Evolutionary conservation across 2,888 invertebrate species (phyloP).

Genomic region (Galerucella pusilla): DNA sequence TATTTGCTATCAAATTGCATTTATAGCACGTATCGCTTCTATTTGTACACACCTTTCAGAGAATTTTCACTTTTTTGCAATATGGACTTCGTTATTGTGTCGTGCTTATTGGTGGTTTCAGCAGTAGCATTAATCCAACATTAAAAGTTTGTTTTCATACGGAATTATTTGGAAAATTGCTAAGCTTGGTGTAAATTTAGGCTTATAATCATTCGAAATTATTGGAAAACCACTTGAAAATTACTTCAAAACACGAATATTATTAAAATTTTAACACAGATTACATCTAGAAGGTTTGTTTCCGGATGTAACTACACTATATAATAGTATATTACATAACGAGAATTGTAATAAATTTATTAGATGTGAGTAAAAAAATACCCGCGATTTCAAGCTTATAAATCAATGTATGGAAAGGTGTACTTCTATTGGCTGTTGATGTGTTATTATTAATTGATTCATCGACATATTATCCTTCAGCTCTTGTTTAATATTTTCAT

Average conservation of each 20-base stretch:
- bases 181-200: constrained; percentile 7
- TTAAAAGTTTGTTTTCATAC: constrained; percentile 44
- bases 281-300: background rate
- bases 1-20: background rate
- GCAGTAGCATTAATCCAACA: constrained; percentile 41
- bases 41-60: background rate
- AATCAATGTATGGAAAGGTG: too few species aligned
- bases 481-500: too few species aligned
- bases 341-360: too few species aligned
- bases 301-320: background rate
- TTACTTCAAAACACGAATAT: constrained; percentile 51
- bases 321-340: too few species aligned
- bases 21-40: background rate
- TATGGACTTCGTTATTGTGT: constrained; percentile 23
- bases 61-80: constrained; percentile 8
- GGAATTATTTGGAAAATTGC: constrained; percentile 32
- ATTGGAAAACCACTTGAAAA: constrained; percentile 49
- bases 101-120: constrained; percentile 44
- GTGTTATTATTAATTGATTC: too few species aligned
- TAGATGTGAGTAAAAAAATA: too few species aligned
- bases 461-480: too few species aligned
- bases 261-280: constrained; percentile 44
- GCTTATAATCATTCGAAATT: constrained; percentile 43
- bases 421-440: too few species aligned
- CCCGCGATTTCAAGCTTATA: too few species aligned